These are phyloP conservation scores for Gavia stellata DNA, from an alignment of 2,113 vertebrate genomes.

Conservation along the genomic window DNA sequence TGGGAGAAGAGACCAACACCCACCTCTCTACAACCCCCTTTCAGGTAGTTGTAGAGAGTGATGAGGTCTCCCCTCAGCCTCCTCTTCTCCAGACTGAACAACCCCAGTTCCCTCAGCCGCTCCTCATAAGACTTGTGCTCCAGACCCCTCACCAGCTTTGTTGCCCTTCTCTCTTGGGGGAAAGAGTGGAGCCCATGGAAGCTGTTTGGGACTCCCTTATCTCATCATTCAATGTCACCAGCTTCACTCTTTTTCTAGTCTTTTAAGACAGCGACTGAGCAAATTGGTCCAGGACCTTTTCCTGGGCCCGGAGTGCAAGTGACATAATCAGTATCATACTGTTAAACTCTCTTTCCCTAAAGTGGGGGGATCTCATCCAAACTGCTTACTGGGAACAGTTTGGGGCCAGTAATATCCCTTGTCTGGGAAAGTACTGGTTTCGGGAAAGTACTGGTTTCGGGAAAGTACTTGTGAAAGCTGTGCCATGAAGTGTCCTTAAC, in stretches of 20 bases:
- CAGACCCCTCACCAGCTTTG: too few species aligned
- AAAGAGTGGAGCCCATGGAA: neutral
- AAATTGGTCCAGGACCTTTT: neutral
- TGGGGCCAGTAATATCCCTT: neutral
- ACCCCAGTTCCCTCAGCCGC: too few species aligned
- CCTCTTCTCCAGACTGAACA: too few species aligned
- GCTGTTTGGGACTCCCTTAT: neutral
- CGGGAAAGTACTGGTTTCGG: neutral
- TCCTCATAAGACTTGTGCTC: too few species aligned
- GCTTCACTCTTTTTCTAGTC: neutral
- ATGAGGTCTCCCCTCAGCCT: too few species aligned
- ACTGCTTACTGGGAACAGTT: neutral
- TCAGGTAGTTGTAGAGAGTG: too few species aligned
- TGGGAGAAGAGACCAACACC: too few species aligned
- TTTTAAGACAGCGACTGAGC: neutral
- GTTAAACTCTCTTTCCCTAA: neutral
- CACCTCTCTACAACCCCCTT: too few species aligned
- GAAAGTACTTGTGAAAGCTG: neutral
- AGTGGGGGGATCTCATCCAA: neutral
- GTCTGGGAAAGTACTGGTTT: neutral
- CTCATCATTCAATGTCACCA: neutral
- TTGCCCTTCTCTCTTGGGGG: too few species aligned
- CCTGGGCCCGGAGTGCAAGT: neutral
- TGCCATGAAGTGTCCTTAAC: neutral
- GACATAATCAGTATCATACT: neutral